These are phyloP conservation scores for Eubasilissa regina DNA, from an alignment of 1,140 invertebrate species.

Conservation along the genomic window DNA sequence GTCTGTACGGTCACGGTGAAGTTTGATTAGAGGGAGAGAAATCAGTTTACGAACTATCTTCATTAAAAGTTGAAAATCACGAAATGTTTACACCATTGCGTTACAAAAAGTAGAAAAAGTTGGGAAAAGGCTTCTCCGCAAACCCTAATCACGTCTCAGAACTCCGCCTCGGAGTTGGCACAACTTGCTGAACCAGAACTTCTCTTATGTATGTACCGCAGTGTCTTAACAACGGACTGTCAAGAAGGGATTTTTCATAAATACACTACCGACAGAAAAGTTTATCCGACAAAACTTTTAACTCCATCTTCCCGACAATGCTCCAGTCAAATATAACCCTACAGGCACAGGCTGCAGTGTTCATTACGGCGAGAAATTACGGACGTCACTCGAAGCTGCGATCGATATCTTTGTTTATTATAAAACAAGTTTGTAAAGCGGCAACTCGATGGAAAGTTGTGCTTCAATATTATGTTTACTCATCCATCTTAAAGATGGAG, in stretches of 20 bases:
- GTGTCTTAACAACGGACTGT: conserved; percentile 43
- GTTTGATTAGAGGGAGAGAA: conserved; percentile 16
- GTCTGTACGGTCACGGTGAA: not conserved
- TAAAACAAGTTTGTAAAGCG: not conserved
- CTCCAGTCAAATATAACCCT: not conserved
- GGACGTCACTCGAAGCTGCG: not conserved
- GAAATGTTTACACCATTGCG: conserved; percentile 37
- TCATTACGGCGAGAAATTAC: not conserved
- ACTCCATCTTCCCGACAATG: conserved; percentile 16
- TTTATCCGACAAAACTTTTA: conserved; percentile 30
- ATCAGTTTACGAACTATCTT: conserved; percentile 37
- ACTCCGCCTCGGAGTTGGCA: conserved; percentile 10
- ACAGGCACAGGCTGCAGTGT: not conserved
- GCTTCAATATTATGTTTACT: no score
- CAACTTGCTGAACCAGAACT: conserved; percentile 22
- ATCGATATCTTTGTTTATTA: conserved; percentile 16
- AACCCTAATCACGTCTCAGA: conserved; percentile 36
- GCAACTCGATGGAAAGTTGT: no score
- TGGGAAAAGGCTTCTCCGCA: conserved; percentile 14
- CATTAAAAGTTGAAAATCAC: conserved; percentile 41
- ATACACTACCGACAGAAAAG: conserved; percentile 35
- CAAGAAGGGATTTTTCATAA: conserved; percentile 42
- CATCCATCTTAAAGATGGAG: no score
- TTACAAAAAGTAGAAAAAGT: conserved; percentile 42
- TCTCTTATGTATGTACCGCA: conserved; percentile 30